Conservation (phyloP, 1,140 invertebrate genomes). For the Pogonognathellus flavescens region DNA sequence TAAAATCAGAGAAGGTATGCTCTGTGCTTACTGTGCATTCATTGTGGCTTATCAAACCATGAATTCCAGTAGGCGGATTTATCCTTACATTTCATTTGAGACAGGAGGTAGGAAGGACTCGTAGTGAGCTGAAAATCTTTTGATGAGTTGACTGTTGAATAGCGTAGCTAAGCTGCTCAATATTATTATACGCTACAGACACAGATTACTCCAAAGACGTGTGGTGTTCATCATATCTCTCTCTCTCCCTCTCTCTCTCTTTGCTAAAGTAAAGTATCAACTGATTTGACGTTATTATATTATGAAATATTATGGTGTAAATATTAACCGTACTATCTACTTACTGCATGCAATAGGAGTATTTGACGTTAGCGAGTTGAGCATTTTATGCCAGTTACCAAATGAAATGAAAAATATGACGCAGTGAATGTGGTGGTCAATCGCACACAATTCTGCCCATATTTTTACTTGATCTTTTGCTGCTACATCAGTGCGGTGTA, state of each 20-base stretch:
- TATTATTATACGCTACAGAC: neutral
- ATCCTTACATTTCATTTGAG: constrained; percentile 32
- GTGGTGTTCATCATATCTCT: too few relatives aligned
- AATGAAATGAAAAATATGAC: constrained; percentile 32
- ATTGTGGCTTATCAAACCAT: constrained; percentile 20
- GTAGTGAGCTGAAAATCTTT: constrained; percentile 20
- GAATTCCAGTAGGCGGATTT: constrained; percentile 52
- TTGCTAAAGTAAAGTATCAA: too few relatives aligned
- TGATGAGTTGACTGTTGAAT: constrained; percentile 35
- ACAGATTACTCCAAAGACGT: neutral
- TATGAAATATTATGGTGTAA: too few relatives aligned
- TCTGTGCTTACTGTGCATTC: neutral
- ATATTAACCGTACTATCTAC: too few relatives aligned
- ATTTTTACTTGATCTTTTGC: neutral
- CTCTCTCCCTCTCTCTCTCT: too few relatives aligned
- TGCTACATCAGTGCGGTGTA: neutral
- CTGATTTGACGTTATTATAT: too few relatives aligned
- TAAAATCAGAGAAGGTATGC: neutral
- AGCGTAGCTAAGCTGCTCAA: constrained; percentile 14
- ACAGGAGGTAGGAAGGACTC: constrained; percentile 38
- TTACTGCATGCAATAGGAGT: too few relatives aligned
- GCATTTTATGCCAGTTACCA: neutral
- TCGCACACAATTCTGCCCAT: neutral
- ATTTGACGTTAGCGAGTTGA: too few relatives aligned
- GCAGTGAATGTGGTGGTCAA: constrained; percentile 26